Evolutionary conservation across 2,888 invertebrate species (phyloP), one percentile per base, ranked within the genome.

Genomic region (Conomelus anceps): DNA sequence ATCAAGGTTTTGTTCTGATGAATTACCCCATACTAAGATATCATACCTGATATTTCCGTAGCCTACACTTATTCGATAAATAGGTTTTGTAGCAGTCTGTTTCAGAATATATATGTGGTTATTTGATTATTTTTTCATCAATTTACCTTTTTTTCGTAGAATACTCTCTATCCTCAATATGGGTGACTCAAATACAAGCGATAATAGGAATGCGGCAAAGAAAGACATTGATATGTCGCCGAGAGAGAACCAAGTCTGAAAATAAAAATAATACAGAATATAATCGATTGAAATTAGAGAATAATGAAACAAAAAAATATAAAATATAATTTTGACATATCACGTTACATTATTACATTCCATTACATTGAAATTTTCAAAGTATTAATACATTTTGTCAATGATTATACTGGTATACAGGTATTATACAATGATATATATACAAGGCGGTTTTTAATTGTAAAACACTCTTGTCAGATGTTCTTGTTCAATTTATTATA

Each of bases 131-230:
- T 89, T 89, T 88, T 89, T 90, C 89, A 89, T 90, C 89, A 86
- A 88, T 89, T 88, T 90, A 91, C 91, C 90, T 88, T n/a, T 89
- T 23, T 88, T 41, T 86, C 90, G 89, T 88, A 90, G 90, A 22
- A 90, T 89, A 20, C 88, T 90, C 63, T 87, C 89, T 23, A 89
- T 24, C 0, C 90, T 89, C 22, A 90, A 23, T 22, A 90, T 90
- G 41, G 90, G 90, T 9, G 90, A 90, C 24, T 90, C 90, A 85
- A 89, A 90, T 22, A 90, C 89, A 3, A 90, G 26, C 3, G 90
- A 89, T 29, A 89, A 24, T 22, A 84, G 85, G 34, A 90, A 90
- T 22, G 90, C 90, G 0, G 89, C 22, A n/a, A 89, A n/a, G n/a
- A 90, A 89, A 17, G 90, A 89, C 13, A 90, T 3, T 0, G 89